A percentile compares a stretch with the other conserved stretches of the same genome.
These are phyloP conservation scores for Cyaniris semiargus DNA, from an alignment of 2,888 invertebrate genomes.

Conservation along the genomic window DNA sequence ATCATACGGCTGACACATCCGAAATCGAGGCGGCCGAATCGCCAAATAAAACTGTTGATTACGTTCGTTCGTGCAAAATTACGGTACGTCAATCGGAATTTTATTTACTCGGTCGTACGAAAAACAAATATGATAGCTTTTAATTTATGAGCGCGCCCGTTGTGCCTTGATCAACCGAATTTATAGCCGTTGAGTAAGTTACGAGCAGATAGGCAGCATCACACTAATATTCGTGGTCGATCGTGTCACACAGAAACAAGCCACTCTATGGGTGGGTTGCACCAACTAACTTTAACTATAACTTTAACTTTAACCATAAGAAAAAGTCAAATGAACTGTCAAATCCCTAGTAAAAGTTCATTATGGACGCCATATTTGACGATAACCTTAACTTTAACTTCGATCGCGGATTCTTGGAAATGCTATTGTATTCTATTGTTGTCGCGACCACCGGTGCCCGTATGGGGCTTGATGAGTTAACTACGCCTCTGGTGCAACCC, in stretches of 20 bases:
- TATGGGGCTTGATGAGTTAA: no score
- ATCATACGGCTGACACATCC: slow-evolving; percentile 54
- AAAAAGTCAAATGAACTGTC: no score
- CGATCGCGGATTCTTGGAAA: no score
- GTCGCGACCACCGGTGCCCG: no score
- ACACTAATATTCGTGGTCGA: not conserved
- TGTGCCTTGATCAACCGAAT: slow-evolving; percentile 51
- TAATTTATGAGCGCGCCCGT: slow-evolving; percentile 70
- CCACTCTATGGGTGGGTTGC: no score
- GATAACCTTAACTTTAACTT: no score
- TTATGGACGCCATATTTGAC: no score
- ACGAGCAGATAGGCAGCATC: not conserved
- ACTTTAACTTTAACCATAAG: no score
- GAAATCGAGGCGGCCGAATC: slow-evolving; percentile 70
- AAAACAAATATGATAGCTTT: slow-evolving; percentile 76
- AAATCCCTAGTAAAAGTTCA: no score
- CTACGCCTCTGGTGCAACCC: no score
- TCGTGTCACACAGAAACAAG: not conserved
- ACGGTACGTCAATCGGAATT: slow-evolving; percentile 72
- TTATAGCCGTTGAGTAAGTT: slow-evolving; percentile 42
- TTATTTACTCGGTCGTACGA: slow-evolving; percentile 70
- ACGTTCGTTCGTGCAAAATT: slow-evolving; percentile 62
- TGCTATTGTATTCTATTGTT: no score
- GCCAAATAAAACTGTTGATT: slow-evolving; percentile 75
- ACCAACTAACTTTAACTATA: no score